These are phyloP conservation scores for Helobdella robusta DNA, from an alignment of 2,888 invertebrate genomes.

Conservation along the genomic window DNA sequence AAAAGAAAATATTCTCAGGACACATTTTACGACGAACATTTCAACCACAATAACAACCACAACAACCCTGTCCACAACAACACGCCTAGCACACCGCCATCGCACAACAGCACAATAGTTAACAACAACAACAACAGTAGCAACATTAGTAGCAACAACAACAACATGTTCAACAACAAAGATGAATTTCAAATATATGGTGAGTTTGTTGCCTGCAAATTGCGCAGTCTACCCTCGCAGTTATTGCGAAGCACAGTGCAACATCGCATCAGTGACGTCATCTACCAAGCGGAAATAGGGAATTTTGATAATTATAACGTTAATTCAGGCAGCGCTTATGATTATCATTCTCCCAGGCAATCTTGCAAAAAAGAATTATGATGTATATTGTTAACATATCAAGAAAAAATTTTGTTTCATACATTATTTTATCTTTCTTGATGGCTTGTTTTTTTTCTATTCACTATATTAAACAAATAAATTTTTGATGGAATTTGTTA, in stretches of 20 bases:
- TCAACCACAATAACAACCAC: background rate
- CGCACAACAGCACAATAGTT: background rate
- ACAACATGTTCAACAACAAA: background rate
- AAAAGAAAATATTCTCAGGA: slow-evolving; percentile 19
- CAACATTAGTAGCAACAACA: background rate
- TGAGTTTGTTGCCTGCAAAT: slow-evolving; percentile 22
- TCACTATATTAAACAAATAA: too few relatives aligned
- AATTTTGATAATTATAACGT: slow-evolving; percentile 3
- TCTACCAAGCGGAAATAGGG: slow-evolving; percentile 19
- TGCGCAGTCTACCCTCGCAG: slow-evolving; percentile 15
- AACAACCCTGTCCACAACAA: background rate
- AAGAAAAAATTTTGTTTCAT: too few relatives aligned
- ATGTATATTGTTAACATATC: too few relatives aligned
- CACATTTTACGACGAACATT: background rate
- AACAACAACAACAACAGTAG: background rate
- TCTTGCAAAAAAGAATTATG: slow-evolving; percentile 17
- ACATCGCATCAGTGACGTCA: slow-evolving; percentile 13
- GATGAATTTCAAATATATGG: slow-evolving; percentile 21
- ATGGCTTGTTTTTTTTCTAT: too few relatives aligned
- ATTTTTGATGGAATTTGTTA: too few relatives aligned
- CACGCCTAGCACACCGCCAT: background rate
- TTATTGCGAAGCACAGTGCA: slow-evolving; percentile 11
- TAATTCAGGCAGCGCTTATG: background rate
- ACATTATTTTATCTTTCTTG: too few relatives aligned
- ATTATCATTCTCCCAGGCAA: background rate